These are phyloP conservation scores for Cydia splendana DNA, from an alignment of 1,140 invertebrate genomes.

Conservation along the genomic window DNA sequence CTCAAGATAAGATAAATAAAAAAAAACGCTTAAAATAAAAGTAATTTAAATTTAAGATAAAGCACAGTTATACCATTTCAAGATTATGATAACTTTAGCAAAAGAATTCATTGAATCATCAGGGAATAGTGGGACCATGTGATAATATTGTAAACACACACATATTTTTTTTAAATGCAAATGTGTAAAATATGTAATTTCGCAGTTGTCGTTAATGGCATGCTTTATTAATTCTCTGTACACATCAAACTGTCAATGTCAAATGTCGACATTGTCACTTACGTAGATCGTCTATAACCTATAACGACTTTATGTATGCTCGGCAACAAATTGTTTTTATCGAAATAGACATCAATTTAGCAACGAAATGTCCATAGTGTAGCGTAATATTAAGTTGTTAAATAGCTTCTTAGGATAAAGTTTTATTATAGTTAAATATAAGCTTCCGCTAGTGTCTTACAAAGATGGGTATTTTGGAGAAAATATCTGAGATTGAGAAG, in stretches of 20 bases:
- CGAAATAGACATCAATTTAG: not conserved
- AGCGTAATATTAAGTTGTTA: conserved; percentile 5
- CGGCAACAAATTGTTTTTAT: conserved; percentile 18
- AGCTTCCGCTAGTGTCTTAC: conserved; percentile 33
- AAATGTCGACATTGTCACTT: conserved; percentile 4
- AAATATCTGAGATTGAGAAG: conserved; percentile 98
- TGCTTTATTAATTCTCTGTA: not conserved
- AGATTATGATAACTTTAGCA: too few species aligned
- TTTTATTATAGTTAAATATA: conserved; percentile 6
- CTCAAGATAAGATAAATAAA: too few species aligned
- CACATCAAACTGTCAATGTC: not conserved
- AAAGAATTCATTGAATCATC: too few species aligned
- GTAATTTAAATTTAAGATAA: too few species aligned
- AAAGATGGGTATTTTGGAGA: conserved; percentile 97
- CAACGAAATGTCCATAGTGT: conserved; percentile 14
- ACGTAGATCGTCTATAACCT: conserved; percentile 18
- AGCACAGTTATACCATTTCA: too few species aligned
- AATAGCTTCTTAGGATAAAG: conserved; percentile 14
- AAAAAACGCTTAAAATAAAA: too few species aligned
- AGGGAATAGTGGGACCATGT: too few species aligned
- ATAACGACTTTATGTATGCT: conserved; percentile 11
- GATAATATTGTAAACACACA: too few species aligned
- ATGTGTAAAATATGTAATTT: not conserved
- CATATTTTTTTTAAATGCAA: not conserved
- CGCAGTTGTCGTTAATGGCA: not conserved